phyloP scores from a whole-genome alignment of 2,888 invertebrate genomes.

The Sinopyrophorus schimmeli region DNA sequence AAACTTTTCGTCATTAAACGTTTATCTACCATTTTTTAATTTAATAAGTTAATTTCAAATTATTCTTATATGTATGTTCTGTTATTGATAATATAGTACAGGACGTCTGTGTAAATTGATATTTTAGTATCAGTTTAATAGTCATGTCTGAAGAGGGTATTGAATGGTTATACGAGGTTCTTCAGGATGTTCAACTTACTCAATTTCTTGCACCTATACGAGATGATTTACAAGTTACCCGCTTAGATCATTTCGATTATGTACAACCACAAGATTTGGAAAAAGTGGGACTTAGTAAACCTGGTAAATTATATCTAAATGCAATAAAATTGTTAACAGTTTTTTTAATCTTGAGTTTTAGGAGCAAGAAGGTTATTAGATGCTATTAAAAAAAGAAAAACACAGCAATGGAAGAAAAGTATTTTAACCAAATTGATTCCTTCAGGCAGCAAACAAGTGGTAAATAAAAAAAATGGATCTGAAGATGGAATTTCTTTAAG shows the following conservation, averaged over 20 bases:
- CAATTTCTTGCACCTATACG: slow-evolving; percentile 88
- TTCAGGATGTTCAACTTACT: slow-evolving; percentile 87
- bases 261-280: slow-evolving; percentile 95
- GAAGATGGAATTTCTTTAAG: slow-evolving; percentile 47
- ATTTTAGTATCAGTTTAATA: too few species aligned
- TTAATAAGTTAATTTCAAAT: too few species aligned
- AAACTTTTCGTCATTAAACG: too few species aligned
- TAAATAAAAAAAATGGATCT: slow-evolving; percentile 44
- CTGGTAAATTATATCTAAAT: slow-evolving; percentile 60
- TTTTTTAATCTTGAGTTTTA: slow-evolving; percentile 34
- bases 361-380: slow-evolving; percentile 82
- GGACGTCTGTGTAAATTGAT: too few species aligned
- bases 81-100: too few species aligned
- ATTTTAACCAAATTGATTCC: slow-evolving; percentile 79
- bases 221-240: slow-evolving; percentile 89
- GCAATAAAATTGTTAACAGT: neutral
- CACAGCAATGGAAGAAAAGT: slow-evolving; percentile 79
- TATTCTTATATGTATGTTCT: too few species aligned
- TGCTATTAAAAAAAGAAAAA: slow-evolving; percentile 85
- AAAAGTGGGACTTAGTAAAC: slow-evolving; percentile 91
- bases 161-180: slow-evolving; percentile 83
- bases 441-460: slow-evolving; percentile 57
- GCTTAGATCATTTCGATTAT: slow-evolving; percentile 94
- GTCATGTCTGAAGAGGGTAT: slow-evolving; percentile 60
- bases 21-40: too few species aligned